Percentiles rank a stretch among this genome's conserved stretches.
phyloP scores from a whole-genome alignment of 2,113 vertebrate genomes.

The Oplegnathus fasciatus region DNA sequence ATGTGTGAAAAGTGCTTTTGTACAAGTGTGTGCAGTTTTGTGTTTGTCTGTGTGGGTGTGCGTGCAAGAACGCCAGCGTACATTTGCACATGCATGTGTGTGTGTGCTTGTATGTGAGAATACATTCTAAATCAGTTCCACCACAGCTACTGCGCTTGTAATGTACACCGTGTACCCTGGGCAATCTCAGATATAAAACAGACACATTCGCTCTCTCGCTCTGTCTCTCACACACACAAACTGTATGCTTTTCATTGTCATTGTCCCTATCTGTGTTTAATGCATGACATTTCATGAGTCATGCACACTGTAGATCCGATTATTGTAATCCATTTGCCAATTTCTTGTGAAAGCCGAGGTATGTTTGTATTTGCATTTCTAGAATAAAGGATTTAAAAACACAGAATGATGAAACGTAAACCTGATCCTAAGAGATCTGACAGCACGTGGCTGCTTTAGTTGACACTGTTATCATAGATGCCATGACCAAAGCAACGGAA shows the following conservation, averaged over 20 bases:
- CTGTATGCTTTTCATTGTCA: neutral
- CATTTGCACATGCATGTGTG: neutral
- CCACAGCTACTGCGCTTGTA: slow-evolving; percentile 12
- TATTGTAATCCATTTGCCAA: neutral
- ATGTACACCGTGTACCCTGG: slow-evolving; percentile 13
- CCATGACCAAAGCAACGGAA: neutral
- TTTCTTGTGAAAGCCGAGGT: neutral
- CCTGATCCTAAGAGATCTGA: neutral
- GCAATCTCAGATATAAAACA: slow-evolving; percentile 3
- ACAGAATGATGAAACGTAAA: neutral
- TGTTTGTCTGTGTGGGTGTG: neutral
- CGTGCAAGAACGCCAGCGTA: neutral
- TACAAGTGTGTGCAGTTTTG: neutral
- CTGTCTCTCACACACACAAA: neutral
- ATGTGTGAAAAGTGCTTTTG: slow-evolving; percentile 1
- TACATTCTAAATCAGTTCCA: slow-evolving; percentile 31
- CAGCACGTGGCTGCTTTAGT: neutral
- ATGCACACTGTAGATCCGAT: neutral
- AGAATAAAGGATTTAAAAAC: neutral
- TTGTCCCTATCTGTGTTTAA: neutral
- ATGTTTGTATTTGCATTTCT: neutral
- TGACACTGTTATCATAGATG: neutral
- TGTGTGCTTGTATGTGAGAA: neutral
- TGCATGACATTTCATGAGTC: neutral
- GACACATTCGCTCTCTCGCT: neutral